These are phyloP conservation scores for Anoncus sp. DNA, from an alignment of 2,888 invertebrate species.

Conservation along the genomic window DNA sequence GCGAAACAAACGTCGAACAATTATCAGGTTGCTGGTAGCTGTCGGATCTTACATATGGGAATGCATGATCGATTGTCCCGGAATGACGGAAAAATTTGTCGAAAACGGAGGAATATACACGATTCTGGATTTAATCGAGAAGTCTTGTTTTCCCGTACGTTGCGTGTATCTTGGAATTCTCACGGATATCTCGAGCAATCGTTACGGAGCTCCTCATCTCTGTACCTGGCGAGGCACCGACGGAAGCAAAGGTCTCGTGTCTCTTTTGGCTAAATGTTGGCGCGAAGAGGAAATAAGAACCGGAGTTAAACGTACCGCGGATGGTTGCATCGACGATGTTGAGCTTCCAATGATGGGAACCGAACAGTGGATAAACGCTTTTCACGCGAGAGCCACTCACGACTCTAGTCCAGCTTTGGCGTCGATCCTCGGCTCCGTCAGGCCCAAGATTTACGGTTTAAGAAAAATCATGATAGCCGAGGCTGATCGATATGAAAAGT, in stretches of 20 bases:
- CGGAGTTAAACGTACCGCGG: constrained; percentile 74
- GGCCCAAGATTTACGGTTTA: constrained; percentile 84
- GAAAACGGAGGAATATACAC: constrained; percentile 78
- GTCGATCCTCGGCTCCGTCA: constrained; percentile 81
- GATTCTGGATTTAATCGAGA: constrained; percentile 82
- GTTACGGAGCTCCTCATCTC: constrained; percentile 80
- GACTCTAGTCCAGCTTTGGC: constrained; percentile 78
- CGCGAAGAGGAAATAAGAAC: constrained; percentile 81
- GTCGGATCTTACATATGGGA: constrained; percentile 83
- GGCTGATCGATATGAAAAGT: constrained; percentile 75
- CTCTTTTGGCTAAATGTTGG: constrained; percentile 82
- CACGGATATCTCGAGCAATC: constrained; percentile 81
- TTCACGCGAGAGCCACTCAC: constrained; percentile 68
- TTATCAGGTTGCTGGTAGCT: constrained; percentile 78
- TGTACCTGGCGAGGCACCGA: constrained; percentile 83
- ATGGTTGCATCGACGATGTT: constrained; percentile 80
- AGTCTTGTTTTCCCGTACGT: constrained; percentile 77
- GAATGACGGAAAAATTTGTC: constrained; percentile 77
- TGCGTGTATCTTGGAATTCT: constrained; percentile 81
- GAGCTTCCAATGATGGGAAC: constrained; percentile 82
- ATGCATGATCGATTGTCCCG: constrained; percentile 74
- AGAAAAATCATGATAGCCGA: constrained; percentile 80
- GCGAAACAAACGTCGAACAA: too few species aligned
- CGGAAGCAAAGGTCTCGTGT: constrained; percentile 75
- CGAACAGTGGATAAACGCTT: constrained; percentile 79